Base-by-base conservation (phyloP, 2,888 invertebrate species). In the Xestia rhomboidea region DNA sequence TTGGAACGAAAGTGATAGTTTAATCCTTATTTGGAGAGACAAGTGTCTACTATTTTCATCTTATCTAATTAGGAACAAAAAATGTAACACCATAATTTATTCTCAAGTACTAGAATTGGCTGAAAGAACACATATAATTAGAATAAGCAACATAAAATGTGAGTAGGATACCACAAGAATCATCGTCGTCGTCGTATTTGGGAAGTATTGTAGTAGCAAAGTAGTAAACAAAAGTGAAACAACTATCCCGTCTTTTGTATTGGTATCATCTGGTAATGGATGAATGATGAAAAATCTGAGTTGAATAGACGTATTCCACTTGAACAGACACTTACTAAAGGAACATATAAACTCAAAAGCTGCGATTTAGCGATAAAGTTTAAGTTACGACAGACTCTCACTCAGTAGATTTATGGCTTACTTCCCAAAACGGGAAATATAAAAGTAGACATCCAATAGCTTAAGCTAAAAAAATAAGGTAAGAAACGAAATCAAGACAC, bases 1-100 rank as follows among this genome's bases (percentile, higher is more conserved):
- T 27, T 44, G 6, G 5, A 38, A 68, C 49, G 7, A 49, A 68
- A 69, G 79, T 34, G 6, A 69, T 51, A 51, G 21, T 27, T 27
- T 49, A 30, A 49, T 41, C 68, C 46, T 30, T 76, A 68, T 68
- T 49, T 38, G 46, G 57, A 60, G n/a, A 77, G 11, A 41, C 46
- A 15, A 57, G 38, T n/a, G 27, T 21, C 24, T n/a, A 30, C 18
- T 7, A 46, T 57, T 30, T 18, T 21, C 49, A 77, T 62, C 34
- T 15, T 38, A 80, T 71, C 51, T 51, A 63, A 77, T 54, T 51
- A 63, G 72, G 62, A 63, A 79, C 30, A 51, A 18, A 63, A 71
- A 63, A 11, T 62, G 13, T 77, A 62, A 49, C 49, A 34, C 34
- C 21, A 63, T 46, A 1, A n/a, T 18, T 44, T 13, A 49, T 24